Evolutionary conservation across 1,140 invertebrate genomes (phyloP).

Genomic region (Proctacanthus coquilletti): DNA sequence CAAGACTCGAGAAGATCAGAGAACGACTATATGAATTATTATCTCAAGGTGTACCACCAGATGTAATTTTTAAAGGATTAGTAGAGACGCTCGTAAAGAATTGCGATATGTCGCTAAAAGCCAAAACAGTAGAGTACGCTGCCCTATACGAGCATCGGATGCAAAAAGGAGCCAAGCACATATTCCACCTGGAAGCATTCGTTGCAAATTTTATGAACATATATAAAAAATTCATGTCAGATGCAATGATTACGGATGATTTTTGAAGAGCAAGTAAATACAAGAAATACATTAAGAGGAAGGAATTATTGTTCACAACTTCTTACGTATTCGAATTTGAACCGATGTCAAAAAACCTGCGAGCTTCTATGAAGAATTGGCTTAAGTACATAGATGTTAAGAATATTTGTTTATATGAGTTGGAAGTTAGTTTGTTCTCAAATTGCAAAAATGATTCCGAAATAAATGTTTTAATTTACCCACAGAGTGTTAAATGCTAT

Average conservation of each 20-base stretch:
- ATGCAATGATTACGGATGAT: conserved; percentile 34
- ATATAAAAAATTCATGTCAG: conserved; percentile 73
- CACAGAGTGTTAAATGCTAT: no score
- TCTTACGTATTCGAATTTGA: no score
- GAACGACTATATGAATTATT: conserved; percentile 85
- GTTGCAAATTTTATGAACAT: conserved; percentile 91
- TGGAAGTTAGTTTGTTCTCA: no score
- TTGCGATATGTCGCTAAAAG: conserved; percentile 81
- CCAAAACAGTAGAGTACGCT: conserved; percentile 67
- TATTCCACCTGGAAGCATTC: conserved; percentile 95
- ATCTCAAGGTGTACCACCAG: conserved; percentile 83
- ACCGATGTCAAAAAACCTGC: no score
- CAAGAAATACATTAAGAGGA: no score
- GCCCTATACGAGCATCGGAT: conserved; percentile 83
- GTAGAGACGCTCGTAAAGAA: conserved; percentile 72
- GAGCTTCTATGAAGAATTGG: no score
- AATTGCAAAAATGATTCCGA: no score
- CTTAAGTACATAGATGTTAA: no score
- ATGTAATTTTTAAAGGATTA: conserved; percentile 83
- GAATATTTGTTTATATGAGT: no score
- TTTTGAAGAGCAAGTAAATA: conserved; percentile 2
- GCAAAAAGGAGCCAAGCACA: conserved; percentile 80
- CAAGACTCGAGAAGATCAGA: conserved; percentile 69
- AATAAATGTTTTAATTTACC: no score
- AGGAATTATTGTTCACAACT: no score